phyloP scores from a whole-genome alignment of 2,113 vertebrate species.

The Dicrurus megarhynchus region DNA sequence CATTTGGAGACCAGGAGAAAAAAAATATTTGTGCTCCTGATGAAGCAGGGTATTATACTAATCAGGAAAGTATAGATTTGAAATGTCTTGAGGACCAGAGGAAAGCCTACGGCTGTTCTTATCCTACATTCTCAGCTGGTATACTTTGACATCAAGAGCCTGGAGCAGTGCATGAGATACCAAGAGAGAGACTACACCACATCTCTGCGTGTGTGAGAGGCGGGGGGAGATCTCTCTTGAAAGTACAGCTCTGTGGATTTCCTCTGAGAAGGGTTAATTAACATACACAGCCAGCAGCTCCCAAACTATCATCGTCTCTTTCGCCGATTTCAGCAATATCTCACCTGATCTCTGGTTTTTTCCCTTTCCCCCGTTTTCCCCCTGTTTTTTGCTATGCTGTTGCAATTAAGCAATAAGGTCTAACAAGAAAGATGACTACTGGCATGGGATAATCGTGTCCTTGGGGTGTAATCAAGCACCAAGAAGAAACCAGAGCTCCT shows the following conservation, averaged over 20 bases:
- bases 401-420: constrained; percentile 30
- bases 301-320: not conserved
- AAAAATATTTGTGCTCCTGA: constrained; percentile 38
- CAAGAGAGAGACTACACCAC: constrained; percentile 31
- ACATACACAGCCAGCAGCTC: constrained; percentile 36
- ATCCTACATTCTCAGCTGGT: constrained; percentile 65
- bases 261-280: constrained; percentile 59
- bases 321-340: not conserved
- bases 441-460: constrained; percentile 46
- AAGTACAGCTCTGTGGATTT: not conserved
- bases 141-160: constrained; percentile 59
- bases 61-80: constrained; percentile 33
- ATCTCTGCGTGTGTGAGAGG: not conserved
- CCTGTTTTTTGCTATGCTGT: not conserved
- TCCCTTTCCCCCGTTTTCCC: rapidly evolving
- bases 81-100: constrained; percentile 43
- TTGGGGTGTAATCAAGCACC: constrained; percentile 40
- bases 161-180: constrained; percentile 44
- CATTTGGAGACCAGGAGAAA: not conserved
- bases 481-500: not conserved
- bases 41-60: constrained; percentile 44
- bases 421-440: constrained; percentile 35
- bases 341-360: not conserved
- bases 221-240: not conserved
- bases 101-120: constrained; percentile 38